Conservation (phyloP, 2,888 invertebrate genomes). For the Aelia acuminata region DNA sequence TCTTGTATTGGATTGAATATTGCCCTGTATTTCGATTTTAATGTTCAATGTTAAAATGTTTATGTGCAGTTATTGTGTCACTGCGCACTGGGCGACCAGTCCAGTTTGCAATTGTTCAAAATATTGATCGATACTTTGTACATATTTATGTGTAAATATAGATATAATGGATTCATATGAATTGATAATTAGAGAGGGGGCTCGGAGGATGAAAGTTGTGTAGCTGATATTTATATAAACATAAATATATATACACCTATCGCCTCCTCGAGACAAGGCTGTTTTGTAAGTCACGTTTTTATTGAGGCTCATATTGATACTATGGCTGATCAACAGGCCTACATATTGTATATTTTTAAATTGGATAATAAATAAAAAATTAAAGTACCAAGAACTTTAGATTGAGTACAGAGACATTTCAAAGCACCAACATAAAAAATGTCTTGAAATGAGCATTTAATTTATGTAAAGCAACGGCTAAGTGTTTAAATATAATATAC, state of each 20-base stretch:
- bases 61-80: constrained; percentile 30
- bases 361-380: background rate
- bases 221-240: background rate
- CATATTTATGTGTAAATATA: constrained; percentile 54
- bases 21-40: background rate
- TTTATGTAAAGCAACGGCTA: constrained; percentile 35
- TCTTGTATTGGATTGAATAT: constrained; percentile 7
- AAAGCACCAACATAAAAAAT: constrained; percentile 29
- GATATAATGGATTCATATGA: constrained; percentile 4
- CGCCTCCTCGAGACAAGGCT: constrained; percentile 25
- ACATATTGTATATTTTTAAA: constrained; percentile 37
- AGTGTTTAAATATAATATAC: constrained; percentile 49
- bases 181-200: background rate
- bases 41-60: constrained; percentile 52
- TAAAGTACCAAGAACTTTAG: background rate
- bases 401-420: background rate
- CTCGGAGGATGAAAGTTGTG: background rate
- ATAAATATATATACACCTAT: no score
- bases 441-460: constrained; percentile 33
- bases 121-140: constrained; percentile 9
- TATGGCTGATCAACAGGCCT: background rate
- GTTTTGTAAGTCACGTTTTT: constrained; percentile 47
- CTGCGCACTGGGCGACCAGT: constrained; percentile 15
- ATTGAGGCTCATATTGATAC: constrained; percentile 24
- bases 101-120: constrained; percentile 31